A percentile compares a stretch with the other conserved stretches of the same genome.
Evolutionary conservation across 2,888 invertebrate species (phyloP).

Genomic region (Dione vanillae): DNA sequence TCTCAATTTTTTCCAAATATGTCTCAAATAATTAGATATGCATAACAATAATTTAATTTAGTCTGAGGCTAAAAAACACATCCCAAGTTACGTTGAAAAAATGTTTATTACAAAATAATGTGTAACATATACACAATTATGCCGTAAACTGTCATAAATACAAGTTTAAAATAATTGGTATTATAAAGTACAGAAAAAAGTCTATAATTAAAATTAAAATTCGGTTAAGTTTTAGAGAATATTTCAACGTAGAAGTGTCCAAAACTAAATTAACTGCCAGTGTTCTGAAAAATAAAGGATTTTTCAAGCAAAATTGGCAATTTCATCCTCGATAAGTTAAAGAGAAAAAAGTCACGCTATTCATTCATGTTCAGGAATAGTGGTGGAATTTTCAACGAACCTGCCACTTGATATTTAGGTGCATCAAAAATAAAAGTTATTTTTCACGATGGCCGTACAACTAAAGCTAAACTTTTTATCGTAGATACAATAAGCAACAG

Average conservation of each 20-base stretch:
- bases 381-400: conserved; percentile 8
- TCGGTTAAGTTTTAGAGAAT: background rate
- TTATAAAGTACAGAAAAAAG: too few species aligned
- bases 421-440: background rate
- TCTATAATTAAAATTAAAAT: background rate
- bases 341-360: background rate
- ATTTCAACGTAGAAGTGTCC: background rate
- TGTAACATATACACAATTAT: too few species aligned
- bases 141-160: too few species aligned
- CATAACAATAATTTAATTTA: too few species aligned
- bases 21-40: too few species aligned
- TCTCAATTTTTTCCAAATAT: too few species aligned
- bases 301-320: conserved; percentile 16
- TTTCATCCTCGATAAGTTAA: conserved; percentile 1
- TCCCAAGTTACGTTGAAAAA: too few species aligned
- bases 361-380: conserved; percentile 6
- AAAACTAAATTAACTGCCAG: background rate
- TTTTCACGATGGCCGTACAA: background rate
- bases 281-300: background rate
- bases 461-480: too few species aligned
- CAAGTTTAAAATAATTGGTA: too few species aligned
- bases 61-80: too few species aligned
- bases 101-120: too few species aligned
- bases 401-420: background rate
- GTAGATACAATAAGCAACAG: too few species aligned